Conservation (phyloP, 2,888 invertebrate species). For the Clanis bilineata region DNA sequence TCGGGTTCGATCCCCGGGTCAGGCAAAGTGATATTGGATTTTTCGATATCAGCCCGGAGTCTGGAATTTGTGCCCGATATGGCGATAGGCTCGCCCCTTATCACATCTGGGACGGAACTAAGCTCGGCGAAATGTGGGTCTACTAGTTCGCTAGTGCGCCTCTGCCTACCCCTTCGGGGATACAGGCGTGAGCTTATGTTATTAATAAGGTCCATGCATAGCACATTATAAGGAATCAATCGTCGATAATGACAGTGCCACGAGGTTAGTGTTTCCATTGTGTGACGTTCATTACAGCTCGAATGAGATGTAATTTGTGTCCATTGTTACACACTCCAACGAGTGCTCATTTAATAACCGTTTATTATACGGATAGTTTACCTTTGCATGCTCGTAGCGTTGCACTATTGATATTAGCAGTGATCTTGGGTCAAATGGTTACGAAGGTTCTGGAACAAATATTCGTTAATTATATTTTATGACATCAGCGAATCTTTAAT, state of each 20-base stretch:
- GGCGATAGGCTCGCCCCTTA: too few species aligned
- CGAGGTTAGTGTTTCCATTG: slow-evolving; percentile 11
- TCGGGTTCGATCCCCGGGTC: too few species aligned
- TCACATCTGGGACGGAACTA: too few species aligned
- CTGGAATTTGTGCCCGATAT: too few species aligned
- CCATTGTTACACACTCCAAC: slow-evolving; percentile 14
- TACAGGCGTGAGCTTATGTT: too few species aligned
- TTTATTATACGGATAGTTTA: not conserved
- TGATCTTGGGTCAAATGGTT: not conserved
- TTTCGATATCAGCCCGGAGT: too few species aligned
- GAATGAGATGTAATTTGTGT: slow-evolving; percentile 1
- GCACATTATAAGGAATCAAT: not conserved
- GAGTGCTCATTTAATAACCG: slow-evolving; percentile 8
- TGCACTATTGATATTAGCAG: not conserved
- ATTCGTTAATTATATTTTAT: not conserved
- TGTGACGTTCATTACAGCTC: slow-evolving; percentile 1
- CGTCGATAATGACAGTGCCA: not conserved
- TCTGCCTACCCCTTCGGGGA: too few species aligned
- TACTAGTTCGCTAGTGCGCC: too few species aligned
- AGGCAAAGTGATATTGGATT: too few species aligned
- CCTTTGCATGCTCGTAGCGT: not conserved
- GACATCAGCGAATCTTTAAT: too few species aligned
- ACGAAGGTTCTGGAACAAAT: not conserved
- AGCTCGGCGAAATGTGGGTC: too few species aligned
- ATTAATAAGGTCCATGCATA: not conserved